Evolutionary conservation across 1,140 invertebrate genomes (phyloP), one percentile per base, ranked within the genome.

Genomic region (Plectus sambesii): DNA sequence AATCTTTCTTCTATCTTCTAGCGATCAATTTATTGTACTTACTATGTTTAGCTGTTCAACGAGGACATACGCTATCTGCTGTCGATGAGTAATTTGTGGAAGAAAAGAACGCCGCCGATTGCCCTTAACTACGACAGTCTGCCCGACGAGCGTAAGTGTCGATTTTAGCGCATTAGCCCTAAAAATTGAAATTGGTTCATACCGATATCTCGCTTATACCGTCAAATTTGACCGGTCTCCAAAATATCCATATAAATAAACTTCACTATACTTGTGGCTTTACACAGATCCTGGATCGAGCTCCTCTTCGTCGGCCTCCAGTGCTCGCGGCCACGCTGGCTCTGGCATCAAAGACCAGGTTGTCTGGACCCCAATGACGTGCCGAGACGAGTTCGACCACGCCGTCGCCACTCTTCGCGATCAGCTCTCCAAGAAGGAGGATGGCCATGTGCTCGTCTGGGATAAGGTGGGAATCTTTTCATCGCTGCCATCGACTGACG

Each of bases 11-110:
- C 9, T 27, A 41, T 55, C 8, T 24, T 15, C 9, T 17, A 26
- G 9, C n/a, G n/a, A 38, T 43, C 25, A 30, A 17, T 17, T 22
- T 29, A 17, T 9, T 17, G 25, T 9, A n/a, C 12, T 12, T 17
- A 19, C 3, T 5, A 49, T 19, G 50, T 63, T 15, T 88, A 97
- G 75, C 77, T 99, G 27, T 99, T 98, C 70, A 73, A 80, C 57
- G 86, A 94, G 70, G 94, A 99, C 69, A 94, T 99, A 25, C 80
- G 85, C 49, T 97, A 97, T 72, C 75, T 99, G 40, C 69, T 96
- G 19, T 82, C 79, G 23, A 96, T 99, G 90, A 81, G 83, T 45
- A 85, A 93, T 69, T 72, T 99, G 9, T 99, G 92, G 93, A 77
- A 81, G 60, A 84, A 85, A 66, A 79, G 83, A 50, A 77, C 79